Conservation (phyloP, 1,140 invertebrate species). For the Macrotrachela quadricornifera region DNA sequence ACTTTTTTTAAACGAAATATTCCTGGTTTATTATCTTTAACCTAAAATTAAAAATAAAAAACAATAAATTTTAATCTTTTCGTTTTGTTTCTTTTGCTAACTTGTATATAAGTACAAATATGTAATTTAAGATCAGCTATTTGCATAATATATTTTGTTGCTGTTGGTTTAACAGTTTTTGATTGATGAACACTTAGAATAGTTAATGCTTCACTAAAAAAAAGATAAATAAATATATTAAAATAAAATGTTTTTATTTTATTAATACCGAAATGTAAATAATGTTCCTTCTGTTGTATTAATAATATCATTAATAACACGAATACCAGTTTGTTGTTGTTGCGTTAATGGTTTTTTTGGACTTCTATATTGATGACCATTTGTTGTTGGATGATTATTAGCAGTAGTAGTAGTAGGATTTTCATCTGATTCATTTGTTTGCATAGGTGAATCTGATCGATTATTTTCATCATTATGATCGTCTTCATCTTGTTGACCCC, state of each 20-base stretch:
- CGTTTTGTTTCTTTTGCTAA: conserved; percentile 13
- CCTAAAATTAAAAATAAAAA: conserved; percentile 12
- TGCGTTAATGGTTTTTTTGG: background rate
- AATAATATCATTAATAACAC: background rate
- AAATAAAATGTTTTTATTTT: conserved; percentile 9
- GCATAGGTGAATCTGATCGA: conserved; percentile 20
- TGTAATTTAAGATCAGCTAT: conserved; percentile 30
- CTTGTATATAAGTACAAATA: conserved; percentile 28
- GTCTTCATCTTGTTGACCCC: conserved; percentile 20
- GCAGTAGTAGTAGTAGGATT: conserved; percentile 21
- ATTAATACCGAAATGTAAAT: background rate
- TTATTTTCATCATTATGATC: conserved; percentile 17
- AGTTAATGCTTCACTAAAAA: conserved; percentile 30
- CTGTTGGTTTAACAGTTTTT: conserved; percentile 22
- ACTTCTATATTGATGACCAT: background rate
- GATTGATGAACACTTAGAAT: conserved; percentile 31
- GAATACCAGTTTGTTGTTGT: background rate
- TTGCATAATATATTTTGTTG: conserved; percentile 33
- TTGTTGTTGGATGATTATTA: conserved; percentile 4
- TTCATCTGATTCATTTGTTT: conserved; percentile 21
- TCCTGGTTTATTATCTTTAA: conserved; percentile 26
- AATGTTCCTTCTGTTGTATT: background rate
- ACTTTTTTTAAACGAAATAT: conserved; percentile 27
- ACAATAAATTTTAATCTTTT: conserved; percentile 2
- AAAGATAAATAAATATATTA: conserved; percentile 11